Conservation (phyloP, 2,797 vertebrate genomes). For the Spizella passerina region DNA sequence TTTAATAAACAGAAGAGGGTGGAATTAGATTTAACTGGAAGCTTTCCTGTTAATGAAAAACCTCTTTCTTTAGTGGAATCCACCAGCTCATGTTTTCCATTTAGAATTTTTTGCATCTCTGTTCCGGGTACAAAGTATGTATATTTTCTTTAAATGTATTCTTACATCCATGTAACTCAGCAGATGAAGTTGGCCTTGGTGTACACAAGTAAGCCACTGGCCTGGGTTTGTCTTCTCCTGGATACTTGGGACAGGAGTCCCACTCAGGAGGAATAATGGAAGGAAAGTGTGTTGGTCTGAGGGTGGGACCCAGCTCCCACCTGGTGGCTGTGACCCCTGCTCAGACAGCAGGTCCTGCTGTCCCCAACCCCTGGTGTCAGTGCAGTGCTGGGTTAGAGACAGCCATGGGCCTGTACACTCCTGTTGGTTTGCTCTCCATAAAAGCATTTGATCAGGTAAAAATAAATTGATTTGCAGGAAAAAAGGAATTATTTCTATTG, state of each 20-base stretch:
- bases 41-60: not conserved
- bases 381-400: not conserved
- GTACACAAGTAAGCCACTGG: not conserved
- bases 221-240: not conserved
- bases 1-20: not conserved
- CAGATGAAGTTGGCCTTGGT: not conserved
- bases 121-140: not conserved
- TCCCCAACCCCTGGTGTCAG: not conserved
- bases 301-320: not conserved
- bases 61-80: not conserved
- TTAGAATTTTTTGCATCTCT: not conserved
- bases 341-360: not conserved
- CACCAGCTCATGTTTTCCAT: not conserved
- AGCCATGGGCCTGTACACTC: fast-evolving
- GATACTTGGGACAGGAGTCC: not conserved
- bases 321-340: not conserved
- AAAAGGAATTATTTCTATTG: not conserved
- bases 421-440: not conserved
- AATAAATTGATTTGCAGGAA: not conserved
- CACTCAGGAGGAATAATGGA: not conserved
- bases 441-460: not conserved
- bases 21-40: not conserved
- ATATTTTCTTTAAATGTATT: not conserved
- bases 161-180: not conserved
- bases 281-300: not conserved